Percentiles rank a stretch among this genome's conserved stretches.
phyloP scores from a whole-genome alignment of 37 sponge, comb jelly and placozoan genomes.

The Axinella damicornis region DNA sequence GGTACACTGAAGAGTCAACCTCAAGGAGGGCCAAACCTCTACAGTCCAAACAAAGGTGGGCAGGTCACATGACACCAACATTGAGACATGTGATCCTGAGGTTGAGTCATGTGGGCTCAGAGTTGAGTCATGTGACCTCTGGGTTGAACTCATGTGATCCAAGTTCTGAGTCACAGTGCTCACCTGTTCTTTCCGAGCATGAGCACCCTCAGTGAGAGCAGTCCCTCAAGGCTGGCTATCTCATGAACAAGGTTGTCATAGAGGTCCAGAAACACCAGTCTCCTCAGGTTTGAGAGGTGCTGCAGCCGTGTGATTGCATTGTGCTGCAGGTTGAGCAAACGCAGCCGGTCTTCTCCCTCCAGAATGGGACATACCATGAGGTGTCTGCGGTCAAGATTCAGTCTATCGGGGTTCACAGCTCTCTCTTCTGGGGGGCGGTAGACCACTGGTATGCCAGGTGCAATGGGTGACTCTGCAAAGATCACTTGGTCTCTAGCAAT shows the following conservation, averaged over 20 bases:
- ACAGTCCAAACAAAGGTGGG: too few relatives aligned
- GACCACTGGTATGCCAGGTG: constrained; percentile 81
- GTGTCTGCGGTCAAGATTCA: constrained; percentile 91
- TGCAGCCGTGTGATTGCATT: constrained; percentile 89
- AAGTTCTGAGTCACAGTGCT: not conserved
- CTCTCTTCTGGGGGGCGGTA: constrained; percentile 88
- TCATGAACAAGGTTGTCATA: constrained; percentile 95
- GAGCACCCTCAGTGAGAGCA: constrained; percentile 90
- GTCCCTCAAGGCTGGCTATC: constrained; percentile 83
- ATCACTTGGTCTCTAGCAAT: constrained; percentile 26
- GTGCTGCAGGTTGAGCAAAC: constrained; percentile 95
- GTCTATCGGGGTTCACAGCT: constrained; percentile 82
- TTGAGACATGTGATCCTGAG: too few relatives aligned
- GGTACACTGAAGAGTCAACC: too few relatives aligned
- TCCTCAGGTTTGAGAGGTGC: constrained; percentile 67
- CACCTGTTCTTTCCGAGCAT: constrained; percentile 98
- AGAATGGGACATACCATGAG: constrained; percentile 87
- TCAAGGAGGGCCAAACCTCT: too few relatives aligned
- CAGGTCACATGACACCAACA: too few relatives aligned
- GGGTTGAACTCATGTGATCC: not conserved
- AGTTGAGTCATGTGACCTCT: not conserved
- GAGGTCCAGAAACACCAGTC: constrained; percentile 95
- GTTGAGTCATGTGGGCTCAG: too few relatives aligned
- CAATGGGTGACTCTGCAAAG: constrained; percentile 42
- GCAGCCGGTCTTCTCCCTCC: constrained; percentile 88